phyloP scores from a whole-genome alignment of 1,140 invertebrate species.

The Dinothrombium tinctorium region DNA sequence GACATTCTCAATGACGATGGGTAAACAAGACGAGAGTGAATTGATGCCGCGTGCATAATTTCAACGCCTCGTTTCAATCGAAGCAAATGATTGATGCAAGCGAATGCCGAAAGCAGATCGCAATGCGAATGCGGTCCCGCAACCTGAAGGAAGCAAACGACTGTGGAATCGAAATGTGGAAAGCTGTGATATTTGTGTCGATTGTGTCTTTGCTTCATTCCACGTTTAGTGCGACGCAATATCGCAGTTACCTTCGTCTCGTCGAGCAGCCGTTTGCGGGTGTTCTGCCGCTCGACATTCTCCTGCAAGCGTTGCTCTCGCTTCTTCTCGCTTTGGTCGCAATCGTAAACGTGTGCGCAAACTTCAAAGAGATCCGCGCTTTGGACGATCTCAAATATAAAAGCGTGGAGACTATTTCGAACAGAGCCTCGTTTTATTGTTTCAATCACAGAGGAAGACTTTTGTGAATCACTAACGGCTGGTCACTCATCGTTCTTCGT shows the following conservation, averaged over 20 bases:
- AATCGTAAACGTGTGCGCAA: constrained; percentile 58
- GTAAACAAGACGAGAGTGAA: no score
- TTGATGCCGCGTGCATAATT: no score
- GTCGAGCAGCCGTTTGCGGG: constrained; percentile 63
- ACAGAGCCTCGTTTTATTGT: constrained; percentile 66
- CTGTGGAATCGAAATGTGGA: no score
- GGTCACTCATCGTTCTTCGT: no score
- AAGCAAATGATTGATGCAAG: no score
- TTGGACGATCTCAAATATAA: constrained; percentile 68
- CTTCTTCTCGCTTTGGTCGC: constrained; percentile 67
- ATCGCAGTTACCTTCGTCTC: constrained; percentile 62
- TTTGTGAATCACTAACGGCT: background rate
- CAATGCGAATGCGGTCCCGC: no score
- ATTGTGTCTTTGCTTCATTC: constrained; percentile 55
- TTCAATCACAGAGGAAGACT: constrained; percentile 61
- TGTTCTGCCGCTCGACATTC: constrained; percentile 51
- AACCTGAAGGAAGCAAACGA: no score
- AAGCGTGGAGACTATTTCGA: constrained; percentile 50
- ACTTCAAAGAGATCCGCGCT: constrained; percentile 71
- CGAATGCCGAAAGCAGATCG: no score
- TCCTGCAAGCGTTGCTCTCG: constrained; percentile 60
- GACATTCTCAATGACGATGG: no score
- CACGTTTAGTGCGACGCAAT: constrained; percentile 67
- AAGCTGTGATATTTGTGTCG: constrained; percentile 41
- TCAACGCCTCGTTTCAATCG: no score